Conservation (phyloP, 2,888 invertebrate genomes). For the Drosophila flavopinicola region DNA sequence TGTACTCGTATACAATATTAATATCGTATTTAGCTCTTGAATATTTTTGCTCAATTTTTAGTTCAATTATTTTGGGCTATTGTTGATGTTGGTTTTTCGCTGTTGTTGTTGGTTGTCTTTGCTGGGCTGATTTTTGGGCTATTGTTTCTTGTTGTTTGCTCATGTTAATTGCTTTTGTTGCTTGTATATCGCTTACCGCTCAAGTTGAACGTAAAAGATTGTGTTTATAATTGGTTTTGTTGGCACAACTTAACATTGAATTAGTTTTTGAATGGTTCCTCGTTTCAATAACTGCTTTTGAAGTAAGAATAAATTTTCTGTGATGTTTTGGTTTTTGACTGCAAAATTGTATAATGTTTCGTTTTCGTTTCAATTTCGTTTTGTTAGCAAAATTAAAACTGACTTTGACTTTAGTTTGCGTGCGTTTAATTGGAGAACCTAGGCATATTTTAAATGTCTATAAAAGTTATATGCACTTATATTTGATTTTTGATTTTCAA, state of each 20-base stretch:
- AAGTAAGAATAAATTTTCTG: slow-evolving; percentile 29
- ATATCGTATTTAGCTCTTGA: slow-evolving; percentile 18
- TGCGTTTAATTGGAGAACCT: slow-evolving; percentile 49
- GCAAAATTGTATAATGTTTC: slow-evolving; percentile 10
- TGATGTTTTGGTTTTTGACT: slow-evolving; percentile 43
- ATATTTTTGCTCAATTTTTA: slow-evolving; percentile 65
- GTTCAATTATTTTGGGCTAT: slow-evolving; percentile 80
- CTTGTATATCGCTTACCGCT: slow-evolving; percentile 54
- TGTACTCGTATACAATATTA: slow-evolving; percentile 23
- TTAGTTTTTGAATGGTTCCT: slow-evolving; percentile 47
- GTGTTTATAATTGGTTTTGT: slow-evolving; percentile 40
- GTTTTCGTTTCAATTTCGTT: slow-evolving; percentile 16
- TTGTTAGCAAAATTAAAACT: slow-evolving; percentile 30
- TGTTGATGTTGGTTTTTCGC: slow-evolving; percentile 49
- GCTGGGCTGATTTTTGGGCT: slow-evolving; percentile 55
- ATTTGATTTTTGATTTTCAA: slow-evolving; percentile 77
- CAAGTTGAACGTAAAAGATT: slow-evolving; percentile 53
- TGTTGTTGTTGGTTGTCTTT: slow-evolving; percentile 39
- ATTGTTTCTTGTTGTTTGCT: slow-evolving; percentile 67
- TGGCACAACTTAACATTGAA: slow-evolving; percentile 59
- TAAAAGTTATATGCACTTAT: slow-evolving; percentile 70
- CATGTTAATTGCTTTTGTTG: slow-evolving; percentile 53
- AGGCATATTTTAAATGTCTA: slow-evolving; percentile 54
- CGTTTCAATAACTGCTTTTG: slow-evolving; percentile 39
- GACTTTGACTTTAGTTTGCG: slow-evolving; percentile 38